phyloP scores from a whole-genome alignment of 2,797 vertebrate species.

The Mormyrops attenuatus region DNA sequence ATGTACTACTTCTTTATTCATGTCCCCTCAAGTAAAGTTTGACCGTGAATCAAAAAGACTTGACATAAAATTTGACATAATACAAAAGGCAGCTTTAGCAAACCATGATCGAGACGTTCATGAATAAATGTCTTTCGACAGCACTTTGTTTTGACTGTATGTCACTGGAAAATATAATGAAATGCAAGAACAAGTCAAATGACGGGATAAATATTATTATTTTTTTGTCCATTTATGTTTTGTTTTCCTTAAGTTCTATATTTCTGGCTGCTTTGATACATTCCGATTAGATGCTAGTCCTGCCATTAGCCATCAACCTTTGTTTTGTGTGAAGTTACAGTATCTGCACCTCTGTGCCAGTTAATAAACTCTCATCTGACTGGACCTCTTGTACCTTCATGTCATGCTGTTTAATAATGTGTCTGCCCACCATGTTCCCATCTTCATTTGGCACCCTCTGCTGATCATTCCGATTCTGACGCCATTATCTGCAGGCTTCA shows the following conservation, averaged over 20 bases:
- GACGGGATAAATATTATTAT: neutral
- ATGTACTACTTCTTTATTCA: too few relatives aligned
- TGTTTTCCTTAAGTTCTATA: neutral
- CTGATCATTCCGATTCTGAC: neutral
- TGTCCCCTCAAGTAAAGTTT: neutral
- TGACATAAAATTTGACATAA: neutral
- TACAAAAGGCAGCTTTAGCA: neutral
- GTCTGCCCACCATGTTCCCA: neutral
- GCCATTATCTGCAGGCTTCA: neutral
- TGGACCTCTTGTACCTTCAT: neutral
- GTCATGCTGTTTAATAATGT: neutral
- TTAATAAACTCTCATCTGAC: neutral
- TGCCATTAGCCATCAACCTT: neutral
- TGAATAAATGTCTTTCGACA: neutral
- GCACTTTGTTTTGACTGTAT: neutral
- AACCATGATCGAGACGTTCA: neutral
- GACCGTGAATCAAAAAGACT: neutral
- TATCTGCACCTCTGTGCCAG: neutral
- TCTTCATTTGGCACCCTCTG: neutral
- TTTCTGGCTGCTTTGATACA: neutral
- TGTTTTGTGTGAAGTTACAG: neutral
- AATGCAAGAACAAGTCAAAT: neutral
- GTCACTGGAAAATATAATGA: neutral
- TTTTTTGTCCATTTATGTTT: neutral
- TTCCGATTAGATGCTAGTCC: neutral